These are phyloP conservation scores for Heteronetta atricapilla DNA, from an alignment of 2,113 vertebrate genomes.

Conservation along the genomic window DNA sequence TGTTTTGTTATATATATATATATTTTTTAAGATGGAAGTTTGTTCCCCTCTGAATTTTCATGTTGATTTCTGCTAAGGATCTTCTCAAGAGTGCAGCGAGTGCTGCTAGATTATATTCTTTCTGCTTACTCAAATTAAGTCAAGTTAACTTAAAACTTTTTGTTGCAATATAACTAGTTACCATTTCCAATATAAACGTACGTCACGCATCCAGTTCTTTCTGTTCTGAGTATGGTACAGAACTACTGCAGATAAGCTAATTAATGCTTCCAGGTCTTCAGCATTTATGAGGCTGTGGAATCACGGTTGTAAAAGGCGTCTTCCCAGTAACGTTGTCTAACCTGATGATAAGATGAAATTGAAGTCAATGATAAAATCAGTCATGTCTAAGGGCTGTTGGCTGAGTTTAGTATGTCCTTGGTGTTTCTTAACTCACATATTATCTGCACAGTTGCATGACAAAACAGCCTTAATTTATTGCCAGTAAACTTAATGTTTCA, in stretches of 20 bases:
- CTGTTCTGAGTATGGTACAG: neutral
- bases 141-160: neutral
- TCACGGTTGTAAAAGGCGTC: neutral
- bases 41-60: conserved; percentile 38
- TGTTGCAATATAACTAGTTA: neutral
- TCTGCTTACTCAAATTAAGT: neutral
- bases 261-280: neutral
- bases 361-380: neutral
- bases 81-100: neutral
- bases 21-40: conserved; percentile 22
- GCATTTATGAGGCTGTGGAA: neutral
- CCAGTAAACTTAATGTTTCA: neutral
- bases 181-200: neutral
- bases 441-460: conserved; percentile 43
- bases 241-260: neutral
- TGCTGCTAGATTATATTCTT: neutral
- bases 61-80: conserved; percentile 20
- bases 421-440: conserved; percentile 31
- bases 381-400: rapidly evolving
- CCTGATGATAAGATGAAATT: rapidly evolving
- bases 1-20: conserved; percentile 30
- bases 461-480: conserved; percentile 43
- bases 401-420: neutral
- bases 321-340: neutral
- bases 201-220: neutral